Percentiles rank a stretch among this genome's conserved stretches.
Conservation (phyloP, 2,797 vertebrate species). For the Fringilla coelebs region DNA sequence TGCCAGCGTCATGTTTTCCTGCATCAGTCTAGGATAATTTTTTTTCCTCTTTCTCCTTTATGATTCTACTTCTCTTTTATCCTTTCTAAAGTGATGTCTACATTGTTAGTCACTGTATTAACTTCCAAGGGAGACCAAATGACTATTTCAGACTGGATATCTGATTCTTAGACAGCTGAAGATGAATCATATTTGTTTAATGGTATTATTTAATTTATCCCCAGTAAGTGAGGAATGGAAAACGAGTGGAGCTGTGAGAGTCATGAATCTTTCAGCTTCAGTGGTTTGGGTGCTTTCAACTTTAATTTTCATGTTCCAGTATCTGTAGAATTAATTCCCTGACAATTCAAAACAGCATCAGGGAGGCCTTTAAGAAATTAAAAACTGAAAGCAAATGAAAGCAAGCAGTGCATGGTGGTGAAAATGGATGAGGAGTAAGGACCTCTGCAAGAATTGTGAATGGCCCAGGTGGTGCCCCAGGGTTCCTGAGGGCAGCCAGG, state of each 20-base stretch:
- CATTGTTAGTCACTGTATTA: not conserved
- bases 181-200: not conserved
- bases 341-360: not conserved
- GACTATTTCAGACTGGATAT: not conserved
- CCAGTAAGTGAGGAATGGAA: not conserved
- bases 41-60: not conserved
- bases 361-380: not conserved
- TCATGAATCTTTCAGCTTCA: not conserved
- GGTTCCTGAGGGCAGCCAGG: accelerated
- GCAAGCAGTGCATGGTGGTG: not conserved
- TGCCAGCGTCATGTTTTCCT: not conserved
- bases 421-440: not conserved
- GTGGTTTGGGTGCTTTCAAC: not conserved
- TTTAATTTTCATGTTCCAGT: not conserved
- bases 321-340: not conserved
- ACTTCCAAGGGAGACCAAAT: not conserved
- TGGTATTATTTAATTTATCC: not conserved
- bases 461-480: accelerated
- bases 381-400: not conserved
- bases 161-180: not conserved
- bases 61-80: not conserved
- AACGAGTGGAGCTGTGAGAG: not conserved
- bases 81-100: not conserved
- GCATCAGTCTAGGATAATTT: not conserved
- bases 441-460: not conserved